Conservation (phyloP, 2,888 invertebrate genomes). For the Bimastos eiseni region DNA sequence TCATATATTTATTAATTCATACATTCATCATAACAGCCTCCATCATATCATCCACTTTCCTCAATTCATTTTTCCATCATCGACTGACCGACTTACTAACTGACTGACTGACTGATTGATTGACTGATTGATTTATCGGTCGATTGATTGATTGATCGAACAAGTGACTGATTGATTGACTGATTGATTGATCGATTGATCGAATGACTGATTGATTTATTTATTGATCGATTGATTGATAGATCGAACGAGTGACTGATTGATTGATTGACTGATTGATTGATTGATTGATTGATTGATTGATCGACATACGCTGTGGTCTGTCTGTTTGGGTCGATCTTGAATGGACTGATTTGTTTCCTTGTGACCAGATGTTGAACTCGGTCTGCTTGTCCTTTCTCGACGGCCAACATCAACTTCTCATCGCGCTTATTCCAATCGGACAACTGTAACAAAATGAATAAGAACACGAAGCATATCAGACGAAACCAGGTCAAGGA, state of each 20-base stretch:
- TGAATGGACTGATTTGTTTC: constrained; percentile 53
- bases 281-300: too few species aligned
- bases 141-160: too few species aligned
- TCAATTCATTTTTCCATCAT: background rate
- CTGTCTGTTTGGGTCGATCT: constrained; percentile 54
- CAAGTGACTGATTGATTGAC: too few species aligned
- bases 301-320: constrained; percentile 51
- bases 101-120: too few species aligned
- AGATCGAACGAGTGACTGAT: too few species aligned
- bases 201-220: too few species aligned
- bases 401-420: constrained; percentile 55
- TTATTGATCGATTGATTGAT: too few species aligned
- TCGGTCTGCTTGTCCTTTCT: constrained; percentile 50
- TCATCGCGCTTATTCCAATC: constrained; percentile 60
- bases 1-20: background rate
- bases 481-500: background rate
- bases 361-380: constrained; percentile 49
- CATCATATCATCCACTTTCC: background rate
- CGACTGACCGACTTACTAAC: too few species aligned
- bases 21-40: too few species aligned
- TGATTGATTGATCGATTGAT: too few species aligned
- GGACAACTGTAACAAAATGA: constrained; percentile 48
- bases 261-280: too few species aligned
- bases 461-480: background rate
- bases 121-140: too few species aligned